phyloP scores from a whole-genome alignment of 2,797 vertebrate species.

The Rhinogobio ventralis region DNA sequence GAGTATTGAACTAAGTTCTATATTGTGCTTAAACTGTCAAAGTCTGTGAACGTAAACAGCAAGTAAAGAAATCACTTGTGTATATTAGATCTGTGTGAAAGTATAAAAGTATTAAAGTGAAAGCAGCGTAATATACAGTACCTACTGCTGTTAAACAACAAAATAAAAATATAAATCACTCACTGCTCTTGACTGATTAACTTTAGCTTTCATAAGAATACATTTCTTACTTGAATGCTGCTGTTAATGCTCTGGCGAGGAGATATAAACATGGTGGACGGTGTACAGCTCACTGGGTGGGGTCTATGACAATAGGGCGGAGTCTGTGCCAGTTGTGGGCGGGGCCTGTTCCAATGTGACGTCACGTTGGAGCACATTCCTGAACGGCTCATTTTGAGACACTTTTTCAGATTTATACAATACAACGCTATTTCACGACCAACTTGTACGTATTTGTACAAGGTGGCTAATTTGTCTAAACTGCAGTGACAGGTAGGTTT shows the following conservation, averaged over 20 bases:
- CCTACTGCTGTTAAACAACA: neutral
- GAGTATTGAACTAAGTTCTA: too few species aligned
- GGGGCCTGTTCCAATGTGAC: neutral
- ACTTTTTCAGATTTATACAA: neutral
- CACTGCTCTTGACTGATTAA: neutral
- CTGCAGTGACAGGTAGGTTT: too few species aligned
- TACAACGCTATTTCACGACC: too few species aligned
- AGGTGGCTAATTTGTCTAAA: too few species aligned
- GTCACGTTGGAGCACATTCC: neutral
- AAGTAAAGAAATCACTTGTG: neutral
- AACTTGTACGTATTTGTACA: too few species aligned
- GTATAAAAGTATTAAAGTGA: neutral
- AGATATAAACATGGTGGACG: too few species aligned
- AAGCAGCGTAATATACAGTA: neutral
- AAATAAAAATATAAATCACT: neutral
- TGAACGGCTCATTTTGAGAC: neutral
- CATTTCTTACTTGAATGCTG: too few species aligned
- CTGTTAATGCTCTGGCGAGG: too few species aligned
- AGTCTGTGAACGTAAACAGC: neutral
- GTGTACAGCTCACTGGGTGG: too few species aligned
- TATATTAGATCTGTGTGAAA: neutral
- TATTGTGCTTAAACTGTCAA: too few species aligned
- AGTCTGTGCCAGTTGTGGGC: rapidly evolving
- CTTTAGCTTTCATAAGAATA: too few species aligned
- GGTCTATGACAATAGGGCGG: too few species aligned